phyloP scores from a whole-genome alignment of 2,888 invertebrate genomes.

The Vanessa cardui region DNA sequence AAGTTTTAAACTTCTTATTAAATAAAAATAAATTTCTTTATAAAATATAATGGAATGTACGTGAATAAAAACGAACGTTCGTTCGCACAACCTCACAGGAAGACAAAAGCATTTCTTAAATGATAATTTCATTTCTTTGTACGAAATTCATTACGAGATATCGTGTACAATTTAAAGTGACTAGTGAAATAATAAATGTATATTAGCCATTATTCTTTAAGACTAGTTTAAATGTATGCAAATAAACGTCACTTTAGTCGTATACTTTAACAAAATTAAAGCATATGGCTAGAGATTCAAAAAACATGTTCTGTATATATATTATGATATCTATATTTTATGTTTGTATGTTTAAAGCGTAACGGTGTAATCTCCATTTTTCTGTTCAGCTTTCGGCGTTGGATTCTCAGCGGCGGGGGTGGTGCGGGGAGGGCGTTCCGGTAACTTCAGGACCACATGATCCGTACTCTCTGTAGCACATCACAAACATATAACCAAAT shows the following conservation, averaged over 20 bases:
- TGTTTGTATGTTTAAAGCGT: constrained; percentile 55
- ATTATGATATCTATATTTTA: background rate
- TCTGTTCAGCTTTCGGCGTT: constrained; percentile 68
- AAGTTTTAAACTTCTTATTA: background rate
- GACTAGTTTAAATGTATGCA: constrained; percentile 14
- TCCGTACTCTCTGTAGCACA: constrained; percentile 76
- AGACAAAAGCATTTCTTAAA: constrained; percentile 14
- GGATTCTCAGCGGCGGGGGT: constrained; percentile 47
- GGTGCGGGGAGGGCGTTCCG: constrained; percentile 54
- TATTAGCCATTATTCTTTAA: constrained; percentile 3
- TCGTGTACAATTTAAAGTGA: constrained; percentile 43
- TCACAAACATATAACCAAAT: constrained; percentile 60
- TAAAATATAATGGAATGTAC: constrained; percentile 47
- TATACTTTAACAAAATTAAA: background rate
- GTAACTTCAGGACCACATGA: constrained; percentile 67
- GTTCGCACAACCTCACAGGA: constrained; percentile 48
- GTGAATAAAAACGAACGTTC: constrained; percentile 5
- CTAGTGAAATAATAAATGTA: constrained; percentile 48
- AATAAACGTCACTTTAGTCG: background rate
- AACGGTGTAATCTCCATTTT: constrained; percentile 74
- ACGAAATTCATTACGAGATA: constrained; percentile 23
- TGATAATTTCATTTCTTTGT: constrained; percentile 8
- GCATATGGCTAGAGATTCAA: constrained; percentile 2
- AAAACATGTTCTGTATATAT: background rate
- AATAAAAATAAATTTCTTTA: constrained; percentile 22